Percentiles rank a stretch among this genome's conserved stretches.
Conservation (phyloP, 1,140 invertebrate genomes). For the Nylanderia fulva region DNA sequence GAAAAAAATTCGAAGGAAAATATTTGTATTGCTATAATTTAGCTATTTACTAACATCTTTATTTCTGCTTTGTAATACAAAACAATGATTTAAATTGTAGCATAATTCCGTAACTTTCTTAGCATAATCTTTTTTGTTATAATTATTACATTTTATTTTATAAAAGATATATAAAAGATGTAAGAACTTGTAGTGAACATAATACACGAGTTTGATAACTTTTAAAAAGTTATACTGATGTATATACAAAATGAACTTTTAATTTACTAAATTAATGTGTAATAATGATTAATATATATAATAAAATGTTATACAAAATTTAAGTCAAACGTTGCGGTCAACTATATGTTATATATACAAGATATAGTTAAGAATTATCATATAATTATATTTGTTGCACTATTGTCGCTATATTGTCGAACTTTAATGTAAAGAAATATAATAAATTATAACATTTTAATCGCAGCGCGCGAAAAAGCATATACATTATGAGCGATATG, state of each 20-base stretch:
- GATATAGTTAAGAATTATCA: constrained; percentile 26
- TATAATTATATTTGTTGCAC: constrained; percentile 41
- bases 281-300: constrained; percentile 30
- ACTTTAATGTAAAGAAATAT: constrained; percentile 43
- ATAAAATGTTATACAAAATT: constrained; percentile 54
- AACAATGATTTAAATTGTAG: constrained; percentile 47
- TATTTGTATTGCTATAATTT: background rate
- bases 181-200: constrained; percentile 72
- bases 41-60: constrained; percentile 46
- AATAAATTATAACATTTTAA: constrained; percentile 45
- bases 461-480: constrained; percentile 46
- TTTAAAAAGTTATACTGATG: constrained; percentile 68
- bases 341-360: constrained; percentile 47
- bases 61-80: constrained; percentile 34
- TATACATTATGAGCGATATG: constrained; percentile 36
- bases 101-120: constrained; percentile 12
- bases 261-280: constrained; percentile 56
- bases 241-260: constrained; percentile 72
- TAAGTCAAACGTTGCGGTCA: constrained; percentile 38
- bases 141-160: constrained; percentile 30
- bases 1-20: background rate
- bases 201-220: constrained; percentile 73
- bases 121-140: background rate
- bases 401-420: constrained; percentile 7
- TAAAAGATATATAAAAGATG: constrained; percentile 32